Conservation (phyloP, 2,113 vertebrate genomes). For the Gambusia affinis region DNA sequence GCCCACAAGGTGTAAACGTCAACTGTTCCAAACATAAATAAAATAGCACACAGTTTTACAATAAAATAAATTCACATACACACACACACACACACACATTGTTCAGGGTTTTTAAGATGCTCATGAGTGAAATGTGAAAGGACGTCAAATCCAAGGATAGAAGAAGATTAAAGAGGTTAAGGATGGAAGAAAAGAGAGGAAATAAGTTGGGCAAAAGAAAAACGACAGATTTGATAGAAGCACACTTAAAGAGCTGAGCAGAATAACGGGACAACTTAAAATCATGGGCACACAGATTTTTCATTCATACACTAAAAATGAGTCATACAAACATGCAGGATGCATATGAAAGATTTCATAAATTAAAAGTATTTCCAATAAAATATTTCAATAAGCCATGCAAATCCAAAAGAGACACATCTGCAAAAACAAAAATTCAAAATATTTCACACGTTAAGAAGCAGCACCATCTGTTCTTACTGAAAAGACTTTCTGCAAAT, state of each 20-base stretch:
- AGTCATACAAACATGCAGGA: conserved; percentile 47
- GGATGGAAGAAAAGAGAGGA: conserved; percentile 18
- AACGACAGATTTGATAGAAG: conserved; percentile 45
- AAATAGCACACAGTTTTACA: conserved; percentile 14
- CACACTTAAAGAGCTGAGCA: conserved; percentile 43
- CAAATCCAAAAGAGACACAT: conserved; percentile 51
- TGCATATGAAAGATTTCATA: conserved; percentile 51
- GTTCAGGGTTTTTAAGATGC: conserved; percentile 24
- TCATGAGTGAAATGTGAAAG: conserved; percentile 21
- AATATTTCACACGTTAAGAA: conserved; percentile 21
- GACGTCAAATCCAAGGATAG: neutral
- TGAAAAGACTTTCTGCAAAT: conserved; percentile 24
- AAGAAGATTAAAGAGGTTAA: conserved; percentile 22
- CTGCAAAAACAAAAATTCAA: conserved; percentile 22
- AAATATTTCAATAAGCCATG: conserved; percentile 60
- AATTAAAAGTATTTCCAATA: conserved; percentile 58
- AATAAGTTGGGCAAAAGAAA: conserved; percentile 5
- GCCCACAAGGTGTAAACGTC: conserved; percentile 17
- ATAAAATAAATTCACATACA: neutral
- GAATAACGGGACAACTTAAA: conserved; percentile 66
- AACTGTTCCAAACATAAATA: conserved; percentile 41
- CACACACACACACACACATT: neutral
- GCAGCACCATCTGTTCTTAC: conserved; percentile 56
- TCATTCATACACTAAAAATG: conserved; percentile 30
- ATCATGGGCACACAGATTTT: neutral